These are phyloP conservation scores for Eurystomus gularis DNA, from an alignment of 2,113 vertebrate genomes.

Conservation along the genomic window DNA sequence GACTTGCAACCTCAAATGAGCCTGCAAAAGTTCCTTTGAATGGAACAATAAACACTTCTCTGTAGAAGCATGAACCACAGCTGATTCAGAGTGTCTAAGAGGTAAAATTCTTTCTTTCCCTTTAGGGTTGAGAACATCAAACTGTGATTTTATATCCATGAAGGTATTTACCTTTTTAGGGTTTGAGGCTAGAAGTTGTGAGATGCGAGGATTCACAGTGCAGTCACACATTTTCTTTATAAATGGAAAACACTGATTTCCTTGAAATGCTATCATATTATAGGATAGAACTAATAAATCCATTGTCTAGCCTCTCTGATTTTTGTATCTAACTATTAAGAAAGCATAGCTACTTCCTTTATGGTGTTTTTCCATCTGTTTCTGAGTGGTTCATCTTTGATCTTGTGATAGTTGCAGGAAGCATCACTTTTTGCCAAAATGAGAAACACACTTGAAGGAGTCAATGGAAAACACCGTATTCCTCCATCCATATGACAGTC, in stretches of 20 bases:
- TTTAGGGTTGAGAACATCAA: not conserved
- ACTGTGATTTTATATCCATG: not conserved
- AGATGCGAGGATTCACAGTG: not conserved
- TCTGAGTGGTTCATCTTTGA: not conserved
- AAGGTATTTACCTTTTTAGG: not conserved
- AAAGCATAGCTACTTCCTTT: not conserved
- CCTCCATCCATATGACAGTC: not conserved
- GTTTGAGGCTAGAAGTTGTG: not conserved
- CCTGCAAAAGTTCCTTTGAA: not conserved
- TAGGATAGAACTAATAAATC: not conserved
- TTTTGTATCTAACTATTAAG: not conserved
- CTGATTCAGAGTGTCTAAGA: not conserved
- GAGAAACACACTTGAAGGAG: accelerated
- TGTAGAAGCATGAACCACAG: not conserved
- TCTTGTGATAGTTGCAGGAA: not conserved
- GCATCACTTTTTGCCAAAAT: not conserved
- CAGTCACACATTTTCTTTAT: not conserved
- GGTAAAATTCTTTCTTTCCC: not conserved
- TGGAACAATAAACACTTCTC: not conserved
- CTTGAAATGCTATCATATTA: not conserved
- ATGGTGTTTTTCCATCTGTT: not conserved
- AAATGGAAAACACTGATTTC: not conserved
- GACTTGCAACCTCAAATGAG: not conserved
- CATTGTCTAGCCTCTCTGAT: not conserved
- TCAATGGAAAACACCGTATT: not conserved